Percentiles rank a stretch among this genome's conserved stretches.
These are phyloP conservation scores for Apeira syringaria DNA, from an alignment of 2,888 invertebrate species.

Conservation along the genomic window DNA sequence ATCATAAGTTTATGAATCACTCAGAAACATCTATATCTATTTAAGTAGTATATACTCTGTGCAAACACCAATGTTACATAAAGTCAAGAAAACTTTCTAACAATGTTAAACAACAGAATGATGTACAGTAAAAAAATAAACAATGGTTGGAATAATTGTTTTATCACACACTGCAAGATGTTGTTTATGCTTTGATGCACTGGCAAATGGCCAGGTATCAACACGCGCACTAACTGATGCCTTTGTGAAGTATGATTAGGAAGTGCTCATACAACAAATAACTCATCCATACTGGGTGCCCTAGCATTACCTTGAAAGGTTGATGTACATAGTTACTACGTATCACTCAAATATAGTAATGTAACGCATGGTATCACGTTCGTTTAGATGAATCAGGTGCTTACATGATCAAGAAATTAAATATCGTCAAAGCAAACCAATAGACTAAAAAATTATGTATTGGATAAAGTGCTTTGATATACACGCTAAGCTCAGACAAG, in stretches of 20 bases:
- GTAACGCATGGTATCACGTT: conserved; percentile 39
- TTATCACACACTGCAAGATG: conserved; percentile 40
- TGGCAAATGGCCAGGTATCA: conserved; percentile 54
- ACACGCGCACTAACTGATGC: conserved; percentile 39
- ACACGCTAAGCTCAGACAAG: too few relatives aligned
- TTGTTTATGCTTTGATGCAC: conserved; percentile 43
- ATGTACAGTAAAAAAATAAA: conserved; percentile 45
- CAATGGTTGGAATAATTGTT: conserved; percentile 35
- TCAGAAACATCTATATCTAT: too few relatives aligned
- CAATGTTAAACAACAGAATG: conserved; percentile 13
- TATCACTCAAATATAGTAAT: conserved; percentile 19
- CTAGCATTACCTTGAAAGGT: conserved; percentile 58
- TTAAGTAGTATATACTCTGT: too few relatives aligned
- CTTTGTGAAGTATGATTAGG: conserved; percentile 36
- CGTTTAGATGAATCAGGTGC: too few relatives aligned
- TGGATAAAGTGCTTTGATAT: too few relatives aligned
- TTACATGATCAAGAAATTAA: too few relatives aligned
- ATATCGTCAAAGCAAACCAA: too few relatives aligned
- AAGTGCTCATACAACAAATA: conserved; percentile 29
- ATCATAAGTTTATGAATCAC: too few relatives aligned
- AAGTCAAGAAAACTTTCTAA: too few relatives aligned
- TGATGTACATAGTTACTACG: conserved; percentile 39
- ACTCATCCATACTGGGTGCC: conserved; percentile 39
- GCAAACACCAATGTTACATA: not conserved
- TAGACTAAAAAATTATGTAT: too few relatives aligned